These are phyloP conservation scores for Baryphthengus martii DNA, from an alignment of 2,113 vertebrate genomes.

Conservation along the genomic window DNA sequence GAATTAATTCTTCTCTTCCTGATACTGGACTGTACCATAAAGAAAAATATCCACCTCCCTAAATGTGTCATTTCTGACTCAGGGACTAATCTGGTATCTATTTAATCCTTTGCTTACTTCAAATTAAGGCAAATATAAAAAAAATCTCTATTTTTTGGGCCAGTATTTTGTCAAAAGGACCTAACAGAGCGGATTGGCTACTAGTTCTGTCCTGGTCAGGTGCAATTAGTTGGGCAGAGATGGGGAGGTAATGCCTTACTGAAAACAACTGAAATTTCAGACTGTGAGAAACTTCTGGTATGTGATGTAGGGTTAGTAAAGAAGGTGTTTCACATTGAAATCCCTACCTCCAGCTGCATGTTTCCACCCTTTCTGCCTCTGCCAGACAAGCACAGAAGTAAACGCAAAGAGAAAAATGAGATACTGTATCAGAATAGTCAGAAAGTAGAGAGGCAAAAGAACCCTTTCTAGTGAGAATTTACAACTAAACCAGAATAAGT, in stretches of 20 bases:
- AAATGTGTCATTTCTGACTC: background rate
- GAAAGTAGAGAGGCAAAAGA: background rate
- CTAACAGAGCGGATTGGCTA: background rate
- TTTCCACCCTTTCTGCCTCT: background rate
- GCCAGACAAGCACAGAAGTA: background rate
- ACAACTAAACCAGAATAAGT: background rate
- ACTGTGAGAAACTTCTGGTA: background rate
- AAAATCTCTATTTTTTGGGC: accelerated
- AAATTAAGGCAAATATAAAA: background rate
- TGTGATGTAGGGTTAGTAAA: background rate
- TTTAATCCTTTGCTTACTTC: background rate
- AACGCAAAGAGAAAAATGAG: background rate
- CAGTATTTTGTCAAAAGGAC: background rate
- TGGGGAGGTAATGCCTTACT: background rate
- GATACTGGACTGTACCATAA: background rate
- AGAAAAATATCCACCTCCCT: background rate
- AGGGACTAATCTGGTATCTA: background rate
- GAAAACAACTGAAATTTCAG: background rate
- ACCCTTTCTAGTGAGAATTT: background rate
- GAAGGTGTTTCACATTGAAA: background rate
- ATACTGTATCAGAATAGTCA: background rate
- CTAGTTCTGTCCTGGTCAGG: background rate
- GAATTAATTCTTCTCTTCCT: background rate
- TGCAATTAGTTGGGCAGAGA: background rate
- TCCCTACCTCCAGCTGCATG: background rate